These are phyloP conservation scores for Sepiola atlantica DNA, from an alignment of 2,888 invertebrate genomes.

Conservation along the genomic window DNA sequence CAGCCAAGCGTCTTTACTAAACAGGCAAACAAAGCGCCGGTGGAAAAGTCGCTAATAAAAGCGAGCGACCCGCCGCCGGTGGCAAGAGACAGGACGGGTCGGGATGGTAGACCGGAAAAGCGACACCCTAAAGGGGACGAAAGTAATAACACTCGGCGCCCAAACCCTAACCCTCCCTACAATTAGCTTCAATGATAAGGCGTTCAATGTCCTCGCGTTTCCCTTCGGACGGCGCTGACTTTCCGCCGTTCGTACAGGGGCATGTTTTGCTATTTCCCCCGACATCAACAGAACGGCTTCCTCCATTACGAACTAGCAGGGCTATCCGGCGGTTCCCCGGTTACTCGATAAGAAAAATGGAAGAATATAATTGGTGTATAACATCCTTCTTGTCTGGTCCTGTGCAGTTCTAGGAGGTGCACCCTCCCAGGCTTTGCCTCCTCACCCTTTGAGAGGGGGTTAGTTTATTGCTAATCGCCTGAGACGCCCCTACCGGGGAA, in stretches of 20 bases:
- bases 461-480: too few species aligned
- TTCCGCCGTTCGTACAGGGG: background rate
- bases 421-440: too few species aligned
- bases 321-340: too few species aligned
- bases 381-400: too few species aligned
- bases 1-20: background rate
- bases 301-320: background rate
- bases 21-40: background rate
- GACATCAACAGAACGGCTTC: background rate
- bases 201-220: background rate
- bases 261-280: background rate
- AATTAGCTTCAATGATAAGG: background rate
- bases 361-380: too few species aligned
- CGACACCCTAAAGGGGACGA: background rate
- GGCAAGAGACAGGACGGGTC: background rate
- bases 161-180: too few species aligned
- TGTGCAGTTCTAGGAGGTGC: too few species aligned
- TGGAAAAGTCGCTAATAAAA: background rate
- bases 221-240: background rate
- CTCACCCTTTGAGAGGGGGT: too few species aligned
- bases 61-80: background rate
- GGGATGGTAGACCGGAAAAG: background rate
- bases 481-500: too few species aligned
- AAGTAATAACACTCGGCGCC: background rate
- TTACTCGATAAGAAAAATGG: too few species aligned